Evolutionary conservation across 2,797 vertebrate genomes (phyloP).

Genomic region (Rhinichthys osculus): DNA sequence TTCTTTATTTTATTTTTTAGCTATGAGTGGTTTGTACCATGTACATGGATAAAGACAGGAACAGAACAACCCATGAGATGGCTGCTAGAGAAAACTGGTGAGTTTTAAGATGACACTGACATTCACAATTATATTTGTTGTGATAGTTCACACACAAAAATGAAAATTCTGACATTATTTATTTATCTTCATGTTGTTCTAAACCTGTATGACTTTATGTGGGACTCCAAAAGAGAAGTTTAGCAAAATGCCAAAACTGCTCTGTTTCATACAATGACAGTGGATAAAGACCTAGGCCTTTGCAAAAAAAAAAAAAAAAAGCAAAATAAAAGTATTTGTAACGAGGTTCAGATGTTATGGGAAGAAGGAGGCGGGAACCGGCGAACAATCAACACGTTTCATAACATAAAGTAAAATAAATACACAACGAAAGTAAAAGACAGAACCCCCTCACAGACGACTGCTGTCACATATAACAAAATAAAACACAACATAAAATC

Average conservation of each 20-base stretch:
- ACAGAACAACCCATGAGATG: accelerated
- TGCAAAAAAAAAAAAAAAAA: not conserved
- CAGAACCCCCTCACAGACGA: no score
- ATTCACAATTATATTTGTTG: not conserved
- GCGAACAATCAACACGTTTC: no score
- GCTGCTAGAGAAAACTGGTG: slow-evolving; percentile 68
- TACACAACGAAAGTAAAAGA: no score
- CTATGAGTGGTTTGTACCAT: slow-evolving; percentile 87
- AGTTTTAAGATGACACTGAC: not conserved
- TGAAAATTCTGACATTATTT: not conserved
- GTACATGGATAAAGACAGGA: slow-evolving; percentile 72
- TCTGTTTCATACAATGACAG: not conserved
- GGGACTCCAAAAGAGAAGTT: not conserved
- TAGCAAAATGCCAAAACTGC: not conserved
- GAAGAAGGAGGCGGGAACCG: no score
- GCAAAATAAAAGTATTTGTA: no score
- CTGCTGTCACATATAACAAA: no score
- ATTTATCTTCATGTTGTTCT: not conserved
- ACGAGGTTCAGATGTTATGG: no score
- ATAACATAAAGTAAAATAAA: no score
- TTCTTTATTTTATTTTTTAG: slow-evolving; percentile 70
- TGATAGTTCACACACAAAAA: not conserved
- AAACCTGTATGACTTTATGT: not conserved
- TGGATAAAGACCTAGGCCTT: not conserved
- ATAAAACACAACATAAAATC: no score